Evolutionary conservation across 2,888 invertebrate species (phyloP).

Genomic region (Pheosia gnoma): DNA sequence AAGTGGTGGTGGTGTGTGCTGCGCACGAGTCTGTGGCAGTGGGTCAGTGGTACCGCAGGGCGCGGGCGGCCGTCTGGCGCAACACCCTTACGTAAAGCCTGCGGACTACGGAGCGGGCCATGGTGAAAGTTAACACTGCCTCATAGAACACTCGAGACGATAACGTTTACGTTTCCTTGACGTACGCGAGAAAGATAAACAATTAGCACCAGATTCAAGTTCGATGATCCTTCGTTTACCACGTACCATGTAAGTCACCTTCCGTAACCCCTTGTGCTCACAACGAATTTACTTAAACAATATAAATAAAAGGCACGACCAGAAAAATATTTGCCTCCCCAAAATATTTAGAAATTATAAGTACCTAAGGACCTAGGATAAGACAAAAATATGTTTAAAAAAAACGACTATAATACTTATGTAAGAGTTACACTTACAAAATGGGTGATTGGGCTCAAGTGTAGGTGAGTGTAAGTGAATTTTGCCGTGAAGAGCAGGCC

Average conservation of each 20-base stretch:
- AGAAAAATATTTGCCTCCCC: background rate
- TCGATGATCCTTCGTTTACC: background rate
- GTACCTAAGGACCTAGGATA: constrained; percentile 2
- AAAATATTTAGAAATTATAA: constrained; percentile 1
- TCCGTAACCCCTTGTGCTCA: background rate
- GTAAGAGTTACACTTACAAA: constrained; percentile 37
- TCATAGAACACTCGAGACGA: constrained; percentile 63
- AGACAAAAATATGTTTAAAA: constrained; percentile 19
- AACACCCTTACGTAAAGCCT: constrained; percentile 80
- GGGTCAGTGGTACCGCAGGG: constrained; percentile 81
- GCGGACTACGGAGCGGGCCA: constrained; percentile 60
- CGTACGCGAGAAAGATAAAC: constrained; percentile 23
- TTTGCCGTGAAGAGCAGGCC: constrained; percentile 74
- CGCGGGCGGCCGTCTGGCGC: constrained; percentile 75
- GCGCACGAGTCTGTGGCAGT: constrained; percentile 68
- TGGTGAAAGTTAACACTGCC: constrained; percentile 74
- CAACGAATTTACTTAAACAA: background rate
- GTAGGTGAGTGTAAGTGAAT: constrained; percentile 64
- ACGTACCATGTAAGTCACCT: background rate
- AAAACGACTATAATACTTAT: constrained; percentile 28
- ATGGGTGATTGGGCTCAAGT: constrained; percentile 56
- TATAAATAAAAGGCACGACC: background rate
- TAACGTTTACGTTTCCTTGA: constrained; percentile 40
- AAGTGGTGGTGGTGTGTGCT: constrained; percentile 54
- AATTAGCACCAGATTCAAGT: background rate